A percentile compares a stretch with the other conserved stretches of the same genome.
Conservation (phyloP, 2,113 vertebrate genomes). For the Gopherus flavomarginatus region DNA sequence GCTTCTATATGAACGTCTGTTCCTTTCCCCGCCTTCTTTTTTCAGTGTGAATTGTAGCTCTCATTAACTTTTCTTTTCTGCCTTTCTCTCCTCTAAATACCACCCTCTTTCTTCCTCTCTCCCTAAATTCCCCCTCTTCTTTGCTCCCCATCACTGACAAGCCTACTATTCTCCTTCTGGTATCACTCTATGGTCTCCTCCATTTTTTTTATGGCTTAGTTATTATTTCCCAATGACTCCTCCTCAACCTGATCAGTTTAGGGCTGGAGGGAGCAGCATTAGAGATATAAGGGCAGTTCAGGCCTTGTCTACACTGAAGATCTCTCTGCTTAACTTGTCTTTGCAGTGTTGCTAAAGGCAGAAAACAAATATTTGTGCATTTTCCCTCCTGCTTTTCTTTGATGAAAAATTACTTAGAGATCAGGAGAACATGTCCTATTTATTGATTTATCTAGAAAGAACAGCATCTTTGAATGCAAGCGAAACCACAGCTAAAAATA, state of each 20-base stretch:
- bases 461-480: not conserved
- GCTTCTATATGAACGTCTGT: not conserved
- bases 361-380: not conserved
- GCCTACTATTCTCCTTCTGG: not conserved
- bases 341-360: not conserved
- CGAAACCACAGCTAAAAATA: not conserved
- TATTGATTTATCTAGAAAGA: not conserved
- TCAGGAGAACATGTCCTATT: not conserved
- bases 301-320: not conserved
- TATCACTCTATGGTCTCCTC: not conserved
- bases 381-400: not conserved
- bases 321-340: not conserved
- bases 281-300: not conserved
- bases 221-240: not conserved
- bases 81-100: not conserved
- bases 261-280: not conserved
- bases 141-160: not conserved
- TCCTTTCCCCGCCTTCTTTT: not conserved
- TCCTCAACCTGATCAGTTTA: not conserved
- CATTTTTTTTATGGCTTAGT: not conserved
- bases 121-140: not conserved
- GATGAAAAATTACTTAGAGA: not conserved
- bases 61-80: not conserved
- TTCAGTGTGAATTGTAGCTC: not conserved
- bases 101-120: not conserved